Base-by-base conservation (phyloP, 1,140 invertebrate genomes). In the Polypedilum vanderplanki region DNA sequence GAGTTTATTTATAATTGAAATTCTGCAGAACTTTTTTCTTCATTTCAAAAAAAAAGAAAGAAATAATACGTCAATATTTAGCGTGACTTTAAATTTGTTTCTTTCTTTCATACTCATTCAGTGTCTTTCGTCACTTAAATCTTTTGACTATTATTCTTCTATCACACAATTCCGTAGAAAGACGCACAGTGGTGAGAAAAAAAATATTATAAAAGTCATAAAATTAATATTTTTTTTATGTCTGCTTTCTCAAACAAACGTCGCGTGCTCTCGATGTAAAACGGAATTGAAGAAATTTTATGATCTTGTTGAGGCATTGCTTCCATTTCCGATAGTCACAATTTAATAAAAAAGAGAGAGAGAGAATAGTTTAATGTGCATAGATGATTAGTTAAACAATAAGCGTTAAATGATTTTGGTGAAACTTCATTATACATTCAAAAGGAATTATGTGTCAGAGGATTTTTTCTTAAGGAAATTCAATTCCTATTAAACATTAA, bases 251-350 rank as follows among this genome's bases (percentile, higher is more conserved):
- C 24, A 57, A n/a, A 57, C 12, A n/a, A 46, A 57, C 7, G 46
- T 57, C 46, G 46, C 46, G 46, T 57, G 46, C 46, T 57, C 46
- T 4, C 46, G 12, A 57, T 57, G 46, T 57, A 57, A 57, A 57
- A 57, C 46, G 46, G 46, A 57, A 57, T 57, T 57, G 46, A 57
- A 57, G 10, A 4, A 12, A 20, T 18, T 70, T 70, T 70, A 70
- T 70, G 65, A 70, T 70, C 65, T 70, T 22, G 20, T 70, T 70
- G 65, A 70, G 20, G 65, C 65, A 70, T 70, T 70, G 65, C 65
- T 20, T 70, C 65, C 65, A 70, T 70, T 70, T 70, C 65, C 65
- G 65, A 70, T 70, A 33, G 65, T 7, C 9, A 18, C 17, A 18
- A 9, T 70, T 10, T 18, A 70, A 22, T 20, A 22, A 22, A 20